Evolutionary conservation across 2,113 vertebrate species (phyloP).

Genomic region (Notarius lentiginosus): DNA sequence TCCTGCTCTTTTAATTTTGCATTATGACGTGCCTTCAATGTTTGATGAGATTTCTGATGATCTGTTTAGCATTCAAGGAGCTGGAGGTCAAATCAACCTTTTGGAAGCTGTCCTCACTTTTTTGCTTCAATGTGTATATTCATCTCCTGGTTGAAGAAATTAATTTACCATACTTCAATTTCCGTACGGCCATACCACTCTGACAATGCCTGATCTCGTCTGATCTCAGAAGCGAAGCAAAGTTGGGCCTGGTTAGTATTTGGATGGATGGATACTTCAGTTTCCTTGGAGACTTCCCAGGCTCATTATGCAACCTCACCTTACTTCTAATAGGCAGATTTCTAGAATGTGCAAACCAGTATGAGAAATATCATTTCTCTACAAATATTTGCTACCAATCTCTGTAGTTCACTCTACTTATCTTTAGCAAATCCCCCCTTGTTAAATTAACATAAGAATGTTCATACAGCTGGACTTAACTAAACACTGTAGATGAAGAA

Average conservation of each 20-base stretch:
- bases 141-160: not conserved
- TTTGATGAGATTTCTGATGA: not conserved
- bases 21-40: not conserved
- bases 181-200: too few relatives aligned
- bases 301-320: not conserved
- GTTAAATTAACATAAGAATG: not conserved
- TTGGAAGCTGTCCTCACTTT: too few relatives aligned
- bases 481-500: not conserved
- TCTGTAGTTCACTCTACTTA: not conserved
- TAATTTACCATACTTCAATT: not conserved
- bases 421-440: not conserved
- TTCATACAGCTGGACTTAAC: not conserved
- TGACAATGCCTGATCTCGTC: too few relatives aligned
- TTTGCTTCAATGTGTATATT: not conserved
- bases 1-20: not conserved
- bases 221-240: too few relatives aligned
- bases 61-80: not conserved
- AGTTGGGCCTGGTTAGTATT: too few relatives aligned
- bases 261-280: not conserved
- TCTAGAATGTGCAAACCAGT: not conserved
- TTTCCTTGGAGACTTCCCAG: slow-evolving; percentile 3
- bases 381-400: not conserved
- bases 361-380: not conserved
- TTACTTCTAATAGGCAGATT: not conserved
- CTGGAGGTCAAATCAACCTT: not conserved